Conservation (phyloP, 2,797 vertebrate species). For the Enoplosus armatus region DNA sequence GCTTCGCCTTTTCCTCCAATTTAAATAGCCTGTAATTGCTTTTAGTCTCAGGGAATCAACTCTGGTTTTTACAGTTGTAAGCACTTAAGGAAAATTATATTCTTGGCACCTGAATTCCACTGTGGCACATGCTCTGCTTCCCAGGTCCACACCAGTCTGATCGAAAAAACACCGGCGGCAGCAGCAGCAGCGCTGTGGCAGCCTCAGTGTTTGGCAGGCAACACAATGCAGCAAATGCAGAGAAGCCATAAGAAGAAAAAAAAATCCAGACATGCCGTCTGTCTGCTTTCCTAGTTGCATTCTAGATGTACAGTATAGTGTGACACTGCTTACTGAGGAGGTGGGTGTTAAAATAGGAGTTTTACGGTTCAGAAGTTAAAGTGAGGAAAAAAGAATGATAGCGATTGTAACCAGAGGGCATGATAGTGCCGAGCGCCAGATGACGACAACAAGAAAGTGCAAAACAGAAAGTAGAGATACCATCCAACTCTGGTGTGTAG, state of each 20-base stretch:
- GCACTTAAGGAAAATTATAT: constrained; percentile 82
- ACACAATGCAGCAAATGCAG: constrained; percentile 56
- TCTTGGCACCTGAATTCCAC: constrained; percentile 78
- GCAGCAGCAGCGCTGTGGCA: constrained; percentile 59
- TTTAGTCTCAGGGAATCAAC: constrained; percentile 76
- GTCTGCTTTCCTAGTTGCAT: constrained; percentile 76
- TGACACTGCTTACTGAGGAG: constrained; percentile 50
- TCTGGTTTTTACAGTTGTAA: constrained; percentile 83
- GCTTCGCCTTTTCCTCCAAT: constrained; percentile 62
- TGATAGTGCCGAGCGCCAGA: constrained; percentile 21
- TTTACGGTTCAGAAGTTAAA: constrained; percentile 62
- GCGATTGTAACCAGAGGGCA: constrained; percentile 40
- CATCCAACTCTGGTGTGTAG: constrained; percentile 6
- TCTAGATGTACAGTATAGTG: constrained; percentile 67
- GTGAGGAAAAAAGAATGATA: constrained; percentile 45
- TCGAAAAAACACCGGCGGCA: constrained; percentile 76
- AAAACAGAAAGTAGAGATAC: constrained; percentile 26
- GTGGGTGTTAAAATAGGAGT: constrained; percentile 52
- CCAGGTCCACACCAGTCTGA: constrained; percentile 74
- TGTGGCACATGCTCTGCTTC: constrained; percentile 66
- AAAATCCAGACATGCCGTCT: constrained; percentile 72
- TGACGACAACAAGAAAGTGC: constrained; percentile 39
- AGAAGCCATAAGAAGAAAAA: constrained; percentile 61
- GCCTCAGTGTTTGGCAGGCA: constrained; percentile 74
- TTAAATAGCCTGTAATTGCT: constrained; percentile 76